Evolutionary conservation across 2,113 vertebrate genomes (phyloP).

Genomic region (Sinocyclocheilus maitianheensis): DNA sequence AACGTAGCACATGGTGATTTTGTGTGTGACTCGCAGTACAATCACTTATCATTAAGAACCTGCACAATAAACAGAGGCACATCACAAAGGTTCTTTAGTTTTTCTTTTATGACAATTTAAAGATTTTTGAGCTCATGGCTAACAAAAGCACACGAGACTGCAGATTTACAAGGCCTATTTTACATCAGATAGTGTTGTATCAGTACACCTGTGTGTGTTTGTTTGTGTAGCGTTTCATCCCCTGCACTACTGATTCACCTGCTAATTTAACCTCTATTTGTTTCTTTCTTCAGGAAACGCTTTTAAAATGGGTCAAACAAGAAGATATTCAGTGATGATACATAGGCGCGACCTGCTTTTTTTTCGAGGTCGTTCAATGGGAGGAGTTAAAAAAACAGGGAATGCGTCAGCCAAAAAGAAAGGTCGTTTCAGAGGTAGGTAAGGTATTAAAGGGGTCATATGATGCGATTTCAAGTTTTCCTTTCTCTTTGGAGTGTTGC

Average conservation of each 20-base stretch:
- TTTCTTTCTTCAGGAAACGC: neutral
- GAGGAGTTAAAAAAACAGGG: neutral
- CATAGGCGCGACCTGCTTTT: neutral
- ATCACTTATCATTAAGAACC: too few relatives aligned
- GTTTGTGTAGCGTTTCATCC: neutral
- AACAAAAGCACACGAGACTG: neutral
- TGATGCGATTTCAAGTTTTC: too few relatives aligned
- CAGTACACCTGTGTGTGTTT: neutral
- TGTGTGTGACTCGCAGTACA: too few relatives aligned
- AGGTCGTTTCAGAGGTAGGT: neutral
- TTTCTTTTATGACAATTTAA: neutral
- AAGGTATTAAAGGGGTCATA: neutral
- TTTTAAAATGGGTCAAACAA: neutral
- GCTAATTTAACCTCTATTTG: neutral
- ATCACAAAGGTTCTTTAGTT: neutral
- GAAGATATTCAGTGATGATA: neutral
- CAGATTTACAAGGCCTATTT: neutral
- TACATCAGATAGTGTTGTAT: neutral
- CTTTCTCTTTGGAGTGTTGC: too few relatives aligned
- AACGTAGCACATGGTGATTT: neutral
- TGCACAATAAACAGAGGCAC: too few relatives aligned
- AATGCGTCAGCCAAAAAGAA: neutral
- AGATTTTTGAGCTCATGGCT: slow-evolving; percentile 3
- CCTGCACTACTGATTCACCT: slow-evolving; percentile 5
- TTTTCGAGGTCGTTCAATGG: neutral